Percentiles rank a stretch among this genome's conserved stretches.
Conservation (phyloP, 2,888 invertebrate species). For the Cerceris rybyensis region DNA sequence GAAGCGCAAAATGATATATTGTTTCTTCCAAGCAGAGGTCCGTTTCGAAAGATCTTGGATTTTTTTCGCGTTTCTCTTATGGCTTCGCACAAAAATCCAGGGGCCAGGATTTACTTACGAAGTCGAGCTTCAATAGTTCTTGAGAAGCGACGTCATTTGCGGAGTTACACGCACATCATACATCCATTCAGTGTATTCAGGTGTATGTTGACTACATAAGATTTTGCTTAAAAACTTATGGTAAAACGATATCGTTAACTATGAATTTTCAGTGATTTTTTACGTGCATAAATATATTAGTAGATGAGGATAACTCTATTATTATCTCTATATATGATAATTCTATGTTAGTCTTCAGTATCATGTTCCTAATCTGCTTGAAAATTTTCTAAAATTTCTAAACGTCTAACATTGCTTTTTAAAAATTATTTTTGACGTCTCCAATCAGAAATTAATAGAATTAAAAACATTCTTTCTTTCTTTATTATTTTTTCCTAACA, state of each 20-base stretch:
- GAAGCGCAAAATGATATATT: slow-evolving; percentile 63
- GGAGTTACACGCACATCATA: slow-evolving; percentile 67
- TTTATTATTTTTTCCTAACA: no score
- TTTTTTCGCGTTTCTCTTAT: slow-evolving; percentile 64
- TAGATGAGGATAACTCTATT: no score
- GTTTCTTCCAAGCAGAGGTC: slow-evolving; percentile 64
- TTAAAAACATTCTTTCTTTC: no score
- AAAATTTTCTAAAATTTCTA: no score
- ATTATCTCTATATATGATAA: no score
- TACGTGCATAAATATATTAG: no score
- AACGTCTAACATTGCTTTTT: no score
- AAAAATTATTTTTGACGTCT: no score
- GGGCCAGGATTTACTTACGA: slow-evolving; percentile 74
- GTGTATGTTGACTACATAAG: slow-evolving; percentile 51
- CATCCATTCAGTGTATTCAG: slow-evolving; percentile 79
- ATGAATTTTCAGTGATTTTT: no score
- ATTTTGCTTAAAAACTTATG: neutral
- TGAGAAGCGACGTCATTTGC: slow-evolving; percentile 74
- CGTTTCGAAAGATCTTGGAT: slow-evolving; percentile 47
- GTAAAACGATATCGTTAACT: neutral
- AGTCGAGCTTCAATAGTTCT: slow-evolving; percentile 73
- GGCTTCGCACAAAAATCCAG: slow-evolving; percentile 75
- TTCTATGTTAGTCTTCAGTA: no score
- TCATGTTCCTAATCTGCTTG: no score
- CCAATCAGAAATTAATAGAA: no score